Base-by-base conservation (phyloP, 2,888 invertebrate genomes). In the Hirudinaria manillensis region DNA sequence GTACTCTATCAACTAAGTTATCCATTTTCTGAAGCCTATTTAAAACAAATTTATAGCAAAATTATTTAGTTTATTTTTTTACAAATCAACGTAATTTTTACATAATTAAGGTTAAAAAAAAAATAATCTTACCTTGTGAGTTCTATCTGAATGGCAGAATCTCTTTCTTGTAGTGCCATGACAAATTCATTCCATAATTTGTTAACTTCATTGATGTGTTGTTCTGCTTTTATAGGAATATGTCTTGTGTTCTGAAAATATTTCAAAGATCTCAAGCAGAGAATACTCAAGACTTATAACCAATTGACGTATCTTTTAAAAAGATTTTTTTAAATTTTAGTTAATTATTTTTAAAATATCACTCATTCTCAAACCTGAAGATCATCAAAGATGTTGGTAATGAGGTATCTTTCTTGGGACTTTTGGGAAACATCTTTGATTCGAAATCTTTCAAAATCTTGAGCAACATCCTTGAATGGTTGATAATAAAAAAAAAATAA, bases 121-220 rank as follows among this genome's bases (percentile, higher is more conserved):
- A 38, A 6, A 10, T 45, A 45, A 45, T 45, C 45, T 45, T 45
- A 16, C 61, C 29, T 61, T 61, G 61, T 27, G 24, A 61, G 29
- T 61, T 61, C 61, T 6, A 61, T 61, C 21, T 61, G 61, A 27
- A 61, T 61, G 24, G 61, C 61, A 27, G 61, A 61, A 61, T 61
- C 61, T 16, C 29, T 61, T 29, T 61, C 61, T n/a, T 61, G 61
- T n/a, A 61, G 21, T 27, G 61, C 61, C 24, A 61, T 61, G 24
- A 61, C 61, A 61, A 61, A 61, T 61, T 61, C 61, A 61, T 61
- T 61, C 61, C 61, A 61, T n/a, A 61, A 61, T 29, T 61, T 61
- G 24, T 61, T 29, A 7, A 61, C 29, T 61, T 61, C 61, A 61
- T 29, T 61, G 24, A 61, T 27, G 29, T 61, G 61, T 10, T 61